Base-by-base conservation (phyloP, 2,797 vertebrate genomes). In the Anas georgica region DNA sequence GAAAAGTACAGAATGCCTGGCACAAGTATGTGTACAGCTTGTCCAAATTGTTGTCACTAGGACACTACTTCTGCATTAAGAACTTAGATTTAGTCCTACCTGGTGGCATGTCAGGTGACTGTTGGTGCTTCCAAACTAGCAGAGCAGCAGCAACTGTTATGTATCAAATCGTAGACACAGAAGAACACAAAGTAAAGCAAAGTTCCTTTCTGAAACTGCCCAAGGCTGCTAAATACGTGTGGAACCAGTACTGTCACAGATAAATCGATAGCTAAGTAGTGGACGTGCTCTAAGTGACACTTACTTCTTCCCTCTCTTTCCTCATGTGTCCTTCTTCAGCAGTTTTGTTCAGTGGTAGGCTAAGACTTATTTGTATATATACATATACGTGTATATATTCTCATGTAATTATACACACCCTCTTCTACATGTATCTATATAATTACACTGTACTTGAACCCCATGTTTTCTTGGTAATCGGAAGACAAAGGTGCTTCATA, bases 81-180 rank as follows among this genome's bases (percentile, higher is more conserved):
- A 83, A 35, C 74, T 68, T 25, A 79, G 21, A n/a, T 70, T 23
- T 35, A 63, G 52, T 56, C 59, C 16, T n/a, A 28, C 10, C 1
- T 55, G 33, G 28, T 35, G n/a, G 46, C n/a, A n/a, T 83, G 92
- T 83, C 79, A 54, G 79, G 82, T 45, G 50, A 63, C 48, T 28
- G 12, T 20, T 82, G 60, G 26, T n/a, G 69, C 35, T 63, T 91
- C 39, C 70, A 63, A 29, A 12, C 21, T 67, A 35, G 26, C 28
- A 26, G 1, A 12, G 48, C 7, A 5, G 63, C 63, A 86, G 63
- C 67, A 91, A 20, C 63, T 63, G 12, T 62, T 37, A 10, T 46
- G 21, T 69, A 4, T n/a, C 43, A 16, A 28, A 28, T 58, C 1
- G 0, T 2, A 26, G n/a, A 56, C n/a, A 23, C 12, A 37, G 22